Evolutionary conservation across 1,140 invertebrate species (phyloP), one percentile per base, ranked within the genome.

Genomic region (Zaprionus africanus): DNA sequence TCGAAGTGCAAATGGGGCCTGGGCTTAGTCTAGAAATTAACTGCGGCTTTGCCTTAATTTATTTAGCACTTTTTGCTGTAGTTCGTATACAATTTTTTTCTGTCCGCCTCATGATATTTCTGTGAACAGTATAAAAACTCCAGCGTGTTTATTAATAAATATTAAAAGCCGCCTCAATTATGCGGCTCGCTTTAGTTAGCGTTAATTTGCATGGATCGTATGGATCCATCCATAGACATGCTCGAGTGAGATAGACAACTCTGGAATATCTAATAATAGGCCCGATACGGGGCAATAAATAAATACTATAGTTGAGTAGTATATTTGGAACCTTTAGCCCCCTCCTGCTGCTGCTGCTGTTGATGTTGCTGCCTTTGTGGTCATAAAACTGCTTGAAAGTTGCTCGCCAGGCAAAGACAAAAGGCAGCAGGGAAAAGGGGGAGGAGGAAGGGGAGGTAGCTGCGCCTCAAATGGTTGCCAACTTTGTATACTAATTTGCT

Each of bases 401-500:
- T 61, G 41, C 46, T 46, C 51, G 63, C 56, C 70, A 82, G 43
- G 59, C 57, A 76, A 82, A 87, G 83, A 87, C 83, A 87, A 82
- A 82, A 76, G 59, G 31, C 53, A 22, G 28, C 0, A n/a, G 38
- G 24, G 11, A 6, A 51, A 24, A 13, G 4, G 7, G 24, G 19
- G 15, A 43, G 26, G 7, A n/a, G 9, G 34, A 17, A 12, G n/a
- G 4, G 5, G 43, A 51, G 19, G 38, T n/a, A 15, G 53, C 53
- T 24, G 22, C 53, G 22, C 53, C 53, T 56, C 66, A 79, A 74
- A 69, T 69, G 65, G 71, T 68, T 69, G 71, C 78, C 76, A 79
- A 85, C 78, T 90, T 90, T 90, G 86, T 90, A 90, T 90, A 90
- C 85, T 90, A 90, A 90, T 90, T 90, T 90, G 86, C 86, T 79